Percentiles rank a stretch among this genome's conserved stretches.
These are phyloP conservation scores for Leptinotarsa tumamoca DNA, from an alignment of 2,888 invertebrate species.

Conservation along the genomic window DNA sequence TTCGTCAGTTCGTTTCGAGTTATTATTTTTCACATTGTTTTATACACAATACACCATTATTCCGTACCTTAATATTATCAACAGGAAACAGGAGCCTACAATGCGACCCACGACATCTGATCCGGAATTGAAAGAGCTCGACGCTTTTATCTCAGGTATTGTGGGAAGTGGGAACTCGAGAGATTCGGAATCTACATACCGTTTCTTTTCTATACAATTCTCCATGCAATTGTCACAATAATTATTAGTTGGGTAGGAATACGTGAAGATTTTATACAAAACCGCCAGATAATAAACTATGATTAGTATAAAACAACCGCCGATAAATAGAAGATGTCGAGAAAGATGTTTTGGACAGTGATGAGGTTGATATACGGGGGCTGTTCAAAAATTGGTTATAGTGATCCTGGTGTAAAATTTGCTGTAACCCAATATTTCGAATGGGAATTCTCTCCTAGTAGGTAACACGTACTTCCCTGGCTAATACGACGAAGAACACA, in stretches of 20 bases:
- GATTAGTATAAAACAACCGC: neutral
- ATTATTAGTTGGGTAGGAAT: conserved; percentile 4
- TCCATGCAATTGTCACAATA: neutral
- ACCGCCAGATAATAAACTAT: neutral
- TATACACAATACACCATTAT: conserved; percentile 8
- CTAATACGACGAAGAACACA: too few relatives aligned
- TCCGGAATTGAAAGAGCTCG: conserved; percentile 14
- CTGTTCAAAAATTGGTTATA: too few relatives aligned
- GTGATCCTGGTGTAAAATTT: too few relatives aligned
- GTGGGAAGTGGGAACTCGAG: conserved; percentile 4
- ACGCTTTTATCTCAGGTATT: conserved; percentile 14
- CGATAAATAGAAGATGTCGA: neutral
- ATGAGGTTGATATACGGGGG: neutral
- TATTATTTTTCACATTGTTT: conserved; percentile 17
- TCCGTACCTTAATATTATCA: neutral
- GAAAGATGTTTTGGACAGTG: neutral
- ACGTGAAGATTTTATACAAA: neutral
- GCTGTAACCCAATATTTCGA: too few relatives aligned
- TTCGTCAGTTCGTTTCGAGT: neutral
- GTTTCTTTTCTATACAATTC: neutral
- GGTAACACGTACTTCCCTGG: too few relatives aligned
- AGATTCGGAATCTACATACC: neutral
- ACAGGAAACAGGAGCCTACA: conserved; percentile 18
- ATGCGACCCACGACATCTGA: conserved; percentile 13
- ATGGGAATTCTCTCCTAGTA: too few relatives aligned